Evolutionary conservation across 2,888 invertebrate species (phyloP), one percentile per base, ranked within the genome.

Genomic region (Epirrita christyi): DNA sequence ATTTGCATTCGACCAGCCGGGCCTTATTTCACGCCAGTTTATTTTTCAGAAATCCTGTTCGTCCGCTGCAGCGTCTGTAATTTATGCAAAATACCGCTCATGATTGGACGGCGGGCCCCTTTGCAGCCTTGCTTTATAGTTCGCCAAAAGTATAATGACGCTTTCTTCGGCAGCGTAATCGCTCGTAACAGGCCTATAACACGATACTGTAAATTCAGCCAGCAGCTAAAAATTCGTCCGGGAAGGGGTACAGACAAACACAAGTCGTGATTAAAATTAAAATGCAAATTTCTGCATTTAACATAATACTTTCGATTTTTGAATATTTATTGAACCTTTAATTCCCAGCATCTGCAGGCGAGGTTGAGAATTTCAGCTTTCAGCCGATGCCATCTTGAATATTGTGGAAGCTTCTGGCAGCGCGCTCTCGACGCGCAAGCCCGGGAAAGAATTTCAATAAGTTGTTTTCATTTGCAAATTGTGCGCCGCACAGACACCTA

Each of bases 381-480:
- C 73, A 69, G 68, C 75, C 76, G 71, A 71, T 76, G 74, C 78
- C 78, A 75, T 79, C 72, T 80, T 70, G 71, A 84, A 83, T 82
- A 80, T 78, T 73, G 75, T 67, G 70, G 77, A 75, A 75, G 75
- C 76, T 75, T 75, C 73, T 72, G 59, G 70, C 68, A 70, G 65
- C 66, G 70, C 66, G 72, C 74, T 71, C 68, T 59, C 70, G 72
- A 72, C 77, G 76, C 75, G 80, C 80, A 77, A 75, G 75, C 79
- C 59, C 79, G 83, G 75, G 78, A 81, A 89, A 86, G 90, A 91
- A 92, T 91, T 92, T 90, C 91, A 91, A 90, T 91, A 91, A 91
- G 89, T 92, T 90, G 89, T 90, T 88, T 90, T 90, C 89, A 90
- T 92, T 92, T 88, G 89, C 90, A 90, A 91, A 92, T 90, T 88